These are phyloP conservation scores for Temnothorax nylanderi DNA, from an alignment of 1,140 invertebrate genomes.

Conservation along the genomic window DNA sequence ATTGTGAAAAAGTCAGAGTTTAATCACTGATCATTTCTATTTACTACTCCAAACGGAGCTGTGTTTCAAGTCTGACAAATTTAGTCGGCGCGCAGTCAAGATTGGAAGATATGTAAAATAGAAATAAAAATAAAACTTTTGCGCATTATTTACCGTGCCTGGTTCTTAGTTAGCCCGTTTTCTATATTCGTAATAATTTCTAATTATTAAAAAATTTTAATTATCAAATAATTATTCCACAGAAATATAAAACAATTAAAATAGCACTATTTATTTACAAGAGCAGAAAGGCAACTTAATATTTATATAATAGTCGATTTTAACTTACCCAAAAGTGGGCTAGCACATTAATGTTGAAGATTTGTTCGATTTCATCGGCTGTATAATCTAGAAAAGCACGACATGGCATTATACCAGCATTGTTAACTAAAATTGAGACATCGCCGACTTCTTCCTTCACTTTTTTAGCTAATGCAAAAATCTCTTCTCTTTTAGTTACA, in stretches of 20 bases:
- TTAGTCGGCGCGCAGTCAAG: too few species aligned
- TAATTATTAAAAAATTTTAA: background rate
- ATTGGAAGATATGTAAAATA: too few species aligned
- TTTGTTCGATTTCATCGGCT: slow-evolving; percentile 88
- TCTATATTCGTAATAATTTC: background rate
- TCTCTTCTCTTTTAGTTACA: slow-evolving; percentile 88
- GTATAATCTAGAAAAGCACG: slow-evolving; percentile 89
- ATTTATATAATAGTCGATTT: background rate
- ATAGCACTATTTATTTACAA: background rate
- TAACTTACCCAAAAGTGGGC: slow-evolving; percentile 92
- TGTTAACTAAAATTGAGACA: slow-evolving; percentile 92
- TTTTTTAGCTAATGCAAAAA: slow-evolving; percentile 86
- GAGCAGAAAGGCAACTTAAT: background rate
- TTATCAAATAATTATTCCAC: background rate
- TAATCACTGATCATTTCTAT: background rate
- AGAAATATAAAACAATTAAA: background rate
- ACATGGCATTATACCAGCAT: slow-evolving; percentile 95
- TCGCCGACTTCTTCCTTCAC: slow-evolving; percentile 89
- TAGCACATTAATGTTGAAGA: slow-evolving; percentile 93
- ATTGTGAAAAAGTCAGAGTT: too few species aligned
- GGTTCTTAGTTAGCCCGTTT: too few species aligned
- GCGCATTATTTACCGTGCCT: too few species aligned
- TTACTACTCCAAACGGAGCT: too few species aligned
- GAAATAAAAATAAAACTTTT: too few species aligned
- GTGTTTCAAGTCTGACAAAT: too few species aligned